These are phyloP conservation scores for Aphidius colemani DNA, from an alignment of 2,888 invertebrate genomes.

Conservation along the genomic window DNA sequence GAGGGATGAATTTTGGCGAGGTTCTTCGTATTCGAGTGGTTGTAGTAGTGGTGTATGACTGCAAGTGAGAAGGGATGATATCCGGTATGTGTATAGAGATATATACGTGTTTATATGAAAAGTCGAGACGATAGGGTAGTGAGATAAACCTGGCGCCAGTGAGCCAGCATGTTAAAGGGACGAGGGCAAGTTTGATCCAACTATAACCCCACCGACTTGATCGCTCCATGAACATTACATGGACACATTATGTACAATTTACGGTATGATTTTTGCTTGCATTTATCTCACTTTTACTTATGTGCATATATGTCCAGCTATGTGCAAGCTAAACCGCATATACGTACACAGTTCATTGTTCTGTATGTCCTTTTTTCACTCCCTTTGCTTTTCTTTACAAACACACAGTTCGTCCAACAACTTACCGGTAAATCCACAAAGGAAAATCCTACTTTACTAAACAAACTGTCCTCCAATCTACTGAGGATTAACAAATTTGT, in stretches of 20 bases:
- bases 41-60: not conserved
- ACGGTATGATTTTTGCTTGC: not conserved
- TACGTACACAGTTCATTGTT: not conserved
- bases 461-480: constrained; percentile 5
- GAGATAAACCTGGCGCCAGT: constrained; percentile 51
- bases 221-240: not conserved
- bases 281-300: constrained; percentile 36
- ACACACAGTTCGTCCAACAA: constrained; percentile 7
- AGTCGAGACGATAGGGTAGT: constrained; percentile 44
- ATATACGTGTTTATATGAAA: not conserved
- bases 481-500: not conserved
- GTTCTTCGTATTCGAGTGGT: not conserved
- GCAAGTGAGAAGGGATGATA: not conserved
- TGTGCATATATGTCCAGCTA: not conserved
- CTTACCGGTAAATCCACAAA: constrained; percentile 7
- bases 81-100: too few species aligned
- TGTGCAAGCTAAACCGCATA: not conserved
- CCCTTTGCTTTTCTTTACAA: not conserved
- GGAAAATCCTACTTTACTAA: not conserved
- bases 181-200: constrained; percentile 15
- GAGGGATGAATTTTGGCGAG: constrained; percentile 7
- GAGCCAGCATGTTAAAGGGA: constrained; percentile 31
- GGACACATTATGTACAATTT: not conserved
- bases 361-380: not conserved
- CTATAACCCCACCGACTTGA: constrained; percentile 3